Percentiles rank a stretch among this genome's conserved stretches.
Evolutionary conservation across 64 coral and sea anemone genomes (phyloP).

Genomic region (Porites australiensis): DNA sequence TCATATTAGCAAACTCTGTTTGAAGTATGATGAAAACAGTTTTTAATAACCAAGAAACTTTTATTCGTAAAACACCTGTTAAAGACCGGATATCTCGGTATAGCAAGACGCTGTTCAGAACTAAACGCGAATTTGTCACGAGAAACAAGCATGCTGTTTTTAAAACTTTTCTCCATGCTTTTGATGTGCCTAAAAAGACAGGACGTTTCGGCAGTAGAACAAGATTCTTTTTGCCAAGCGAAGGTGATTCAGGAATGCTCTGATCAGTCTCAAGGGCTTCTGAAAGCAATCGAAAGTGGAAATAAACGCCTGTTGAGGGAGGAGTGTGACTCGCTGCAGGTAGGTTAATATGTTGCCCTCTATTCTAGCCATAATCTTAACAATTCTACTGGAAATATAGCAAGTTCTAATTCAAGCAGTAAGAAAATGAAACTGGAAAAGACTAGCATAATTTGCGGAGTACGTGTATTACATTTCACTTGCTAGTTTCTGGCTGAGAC

Average conservation of each 20-base stretch:
- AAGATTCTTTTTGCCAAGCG: neutral
- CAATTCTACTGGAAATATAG: too few species aligned
- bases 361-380: neutral
- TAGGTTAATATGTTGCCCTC: neutral
- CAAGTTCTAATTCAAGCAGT: too few species aligned
- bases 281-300: slow-evolving; percentile 6
- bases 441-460: too few species aligned
- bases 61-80: neutral
- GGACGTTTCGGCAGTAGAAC: neutral
- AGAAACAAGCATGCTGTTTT: neutral
- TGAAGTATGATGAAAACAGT: neutral
- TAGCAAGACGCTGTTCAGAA: too few species aligned
- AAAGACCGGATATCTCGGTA: neutral
- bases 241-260: neutral
- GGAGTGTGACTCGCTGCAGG: neutral
- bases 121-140: neutral
- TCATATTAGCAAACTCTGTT: neutral
- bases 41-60: neutral
- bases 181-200: neutral
- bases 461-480: too few species aligned
- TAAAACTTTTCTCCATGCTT: neutral
- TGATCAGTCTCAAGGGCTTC: neutral
- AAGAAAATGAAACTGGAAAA: too few species aligned
- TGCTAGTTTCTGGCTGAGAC: too few species aligned
- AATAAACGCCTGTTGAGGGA: neutral